Evolutionary conservation across 2,797 vertebrate genomes (phyloP).

Genomic region (Menidia menidia): DNA sequence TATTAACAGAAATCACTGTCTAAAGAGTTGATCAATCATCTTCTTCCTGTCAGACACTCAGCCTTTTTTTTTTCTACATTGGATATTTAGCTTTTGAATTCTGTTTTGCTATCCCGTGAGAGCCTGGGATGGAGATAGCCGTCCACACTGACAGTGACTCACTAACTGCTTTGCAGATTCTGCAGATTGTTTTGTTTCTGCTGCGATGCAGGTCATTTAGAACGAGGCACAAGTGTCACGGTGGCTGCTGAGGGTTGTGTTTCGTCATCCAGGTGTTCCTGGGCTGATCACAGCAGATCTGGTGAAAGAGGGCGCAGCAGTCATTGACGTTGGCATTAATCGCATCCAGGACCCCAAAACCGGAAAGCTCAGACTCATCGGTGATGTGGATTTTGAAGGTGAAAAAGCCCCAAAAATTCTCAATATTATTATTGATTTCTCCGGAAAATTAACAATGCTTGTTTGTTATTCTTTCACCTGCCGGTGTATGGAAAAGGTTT

Average conservation of each 20-base stretch:
- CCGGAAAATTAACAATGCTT: too few relatives aligned
- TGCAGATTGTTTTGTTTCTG: not conserved
- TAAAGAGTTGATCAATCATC: not conserved
- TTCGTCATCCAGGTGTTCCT: conserved; percentile 84
- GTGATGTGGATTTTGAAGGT: conserved; percentile 96
- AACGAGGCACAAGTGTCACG: not conserved
- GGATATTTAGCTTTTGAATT: too few relatives aligned
- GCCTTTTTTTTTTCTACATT: not conserved
- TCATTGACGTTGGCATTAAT: conserved; percentile 95
- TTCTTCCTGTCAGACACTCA: not conserved
- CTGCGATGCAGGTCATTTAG: not conserved
- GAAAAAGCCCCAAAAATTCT: not conserved
- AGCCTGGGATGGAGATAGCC: not conserved
- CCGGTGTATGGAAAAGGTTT: not conserved
- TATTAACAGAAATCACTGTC: not conserved
- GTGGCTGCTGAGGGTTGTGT: not conserved
- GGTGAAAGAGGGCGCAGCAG: conserved; percentile 91
- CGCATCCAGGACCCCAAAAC: conserved; percentile 86
- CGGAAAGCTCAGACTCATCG: conserved; percentile 87
- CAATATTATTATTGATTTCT: too few relatives aligned
- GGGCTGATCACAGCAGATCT: conserved; percentile 91
- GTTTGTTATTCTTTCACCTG: not conserved
- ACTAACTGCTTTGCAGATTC: too few relatives aligned
- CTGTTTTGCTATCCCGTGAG: not conserved
- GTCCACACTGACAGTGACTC: too few relatives aligned